phyloP scores from a whole-genome alignment of 2,797 vertebrate genomes.

The Poliocrania exsul region DNA sequence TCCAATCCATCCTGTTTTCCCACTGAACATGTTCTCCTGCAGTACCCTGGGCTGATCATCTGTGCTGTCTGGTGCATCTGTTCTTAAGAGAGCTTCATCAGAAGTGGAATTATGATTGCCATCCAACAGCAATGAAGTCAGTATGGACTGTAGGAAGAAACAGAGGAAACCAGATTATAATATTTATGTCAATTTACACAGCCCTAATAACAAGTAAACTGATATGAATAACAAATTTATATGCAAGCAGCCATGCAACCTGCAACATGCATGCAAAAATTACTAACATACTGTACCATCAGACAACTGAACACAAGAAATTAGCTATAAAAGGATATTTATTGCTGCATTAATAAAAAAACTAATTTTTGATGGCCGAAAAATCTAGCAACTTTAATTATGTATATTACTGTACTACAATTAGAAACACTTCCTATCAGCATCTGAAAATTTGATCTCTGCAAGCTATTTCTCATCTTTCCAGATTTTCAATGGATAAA shows the following conservation, averaged over 20 bases:
- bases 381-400: not conserved
- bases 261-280: not conserved
- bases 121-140: slow-evolving; percentile 79
- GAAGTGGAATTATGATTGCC: slow-evolving; percentile 60
- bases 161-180: not conserved
- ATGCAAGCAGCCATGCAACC: not conserved
- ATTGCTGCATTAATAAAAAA: not conserved
- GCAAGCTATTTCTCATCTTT: not conserved
- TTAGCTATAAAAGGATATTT: not conserved
- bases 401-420: not conserved
- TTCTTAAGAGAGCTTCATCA: slow-evolving; percentile 64
- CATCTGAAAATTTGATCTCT: not conserved
- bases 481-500: not conserved
- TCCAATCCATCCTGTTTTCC: slow-evolving; percentile 70
- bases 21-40: slow-evolving; percentile 49
- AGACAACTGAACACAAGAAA: not conserved
- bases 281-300: not conserved
- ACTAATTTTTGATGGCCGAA: not conserved
- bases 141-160: slow-evolving; percentile 70
- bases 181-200: not conserved
- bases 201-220: not conserved
- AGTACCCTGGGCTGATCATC: slow-evolving; percentile 73
- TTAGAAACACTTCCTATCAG: not conserved
- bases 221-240: not conserved
- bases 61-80: slow-evolving; percentile 82